Evolutionary conservation across 2,113 vertebrate genomes (phyloP).

Genomic region (Nibea albiflora): DNA sequence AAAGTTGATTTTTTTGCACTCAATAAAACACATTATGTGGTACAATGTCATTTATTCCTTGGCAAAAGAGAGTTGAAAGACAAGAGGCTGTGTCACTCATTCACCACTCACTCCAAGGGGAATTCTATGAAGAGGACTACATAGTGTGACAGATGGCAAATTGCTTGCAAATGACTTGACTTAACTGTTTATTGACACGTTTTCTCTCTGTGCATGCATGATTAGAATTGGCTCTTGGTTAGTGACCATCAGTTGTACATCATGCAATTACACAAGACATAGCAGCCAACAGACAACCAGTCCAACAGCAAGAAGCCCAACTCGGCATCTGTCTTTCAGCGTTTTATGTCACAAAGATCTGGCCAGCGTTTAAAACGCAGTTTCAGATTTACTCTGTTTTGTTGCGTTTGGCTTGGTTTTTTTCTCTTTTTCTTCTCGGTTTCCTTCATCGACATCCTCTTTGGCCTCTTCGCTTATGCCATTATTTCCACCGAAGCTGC

Average conservation of each 20-base stretch:
- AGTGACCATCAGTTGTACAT: not conserved
- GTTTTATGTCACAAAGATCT: too few species aligned
- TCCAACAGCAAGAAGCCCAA: too few species aligned
- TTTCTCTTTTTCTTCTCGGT: too few species aligned
- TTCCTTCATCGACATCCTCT: too few species aligned
- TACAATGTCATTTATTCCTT: not conserved
- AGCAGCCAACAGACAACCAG: too few species aligned
- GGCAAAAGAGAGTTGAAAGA: not conserved
- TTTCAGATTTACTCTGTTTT: too few species aligned
- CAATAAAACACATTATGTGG: not conserved
- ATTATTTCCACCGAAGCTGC: too few species aligned
- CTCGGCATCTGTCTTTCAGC: too few species aligned
- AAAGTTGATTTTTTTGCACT: not conserved
- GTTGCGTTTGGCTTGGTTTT: too few species aligned
- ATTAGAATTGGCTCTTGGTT: not conserved
- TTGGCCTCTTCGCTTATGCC: too few species aligned
- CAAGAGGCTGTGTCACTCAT: not conserved
- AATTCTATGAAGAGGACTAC: not conserved
- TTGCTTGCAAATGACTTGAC: not conserved
- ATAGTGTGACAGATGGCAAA: constrained; percentile 4
- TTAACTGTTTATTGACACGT: not conserved
- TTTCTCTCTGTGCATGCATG: not conserved
- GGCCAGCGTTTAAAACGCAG: too few species aligned
- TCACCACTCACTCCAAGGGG: not conserved
- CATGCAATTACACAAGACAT: not conserved